Evolutionary conservation across 2,888 invertebrate species (phyloP).

Genomic region (Zhengitettix transpicula): DNA sequence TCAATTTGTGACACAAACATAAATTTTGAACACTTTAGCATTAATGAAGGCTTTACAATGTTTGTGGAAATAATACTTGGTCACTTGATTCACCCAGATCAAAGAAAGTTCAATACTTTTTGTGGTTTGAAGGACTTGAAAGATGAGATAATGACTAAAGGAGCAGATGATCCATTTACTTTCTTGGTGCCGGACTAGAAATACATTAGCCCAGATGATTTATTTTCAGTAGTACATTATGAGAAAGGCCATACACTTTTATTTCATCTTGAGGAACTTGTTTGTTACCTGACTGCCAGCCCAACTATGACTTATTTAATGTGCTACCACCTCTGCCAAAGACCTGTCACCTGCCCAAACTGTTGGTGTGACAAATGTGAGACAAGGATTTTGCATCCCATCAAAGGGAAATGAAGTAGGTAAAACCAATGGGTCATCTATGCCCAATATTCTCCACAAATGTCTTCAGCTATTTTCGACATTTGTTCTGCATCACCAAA

Average conservation of each 20-base stretch:
- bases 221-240: conserved; percentile 80
- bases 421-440: conserved; percentile 76
- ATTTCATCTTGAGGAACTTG: conserved; percentile 63
- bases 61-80: conserved; percentile 76
- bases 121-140: conserved; percentile 58
- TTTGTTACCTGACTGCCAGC: no score
- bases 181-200: conserved; percentile 60
- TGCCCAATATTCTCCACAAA: conserved; percentile 86
- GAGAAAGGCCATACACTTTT: conserved; percentile 84
- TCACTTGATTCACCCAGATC: conserved; percentile 43
- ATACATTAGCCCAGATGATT: conserved; percentile 79
- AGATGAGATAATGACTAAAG: conserved; percentile 45
- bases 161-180: conserved; percentile 52
- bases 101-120: conserved; percentile 64
- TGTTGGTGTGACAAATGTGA: conserved; percentile 91
- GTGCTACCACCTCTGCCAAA: no score
- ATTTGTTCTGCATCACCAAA: conserved; percentile 78
- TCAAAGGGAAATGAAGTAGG: conserved; percentile 91
- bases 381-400: conserved; percentile 95
- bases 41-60: conserved; percentile 90
- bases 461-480: conserved; percentile 60
- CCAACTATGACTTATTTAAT: no score
- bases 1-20: no score
- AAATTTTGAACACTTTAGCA: conserved; percentile 92
- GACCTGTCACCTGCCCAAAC: conserved; percentile 59